phyloP scores from a whole-genome alignment of 2,888 invertebrate genomes.

The Erebia palarica region DNA sequence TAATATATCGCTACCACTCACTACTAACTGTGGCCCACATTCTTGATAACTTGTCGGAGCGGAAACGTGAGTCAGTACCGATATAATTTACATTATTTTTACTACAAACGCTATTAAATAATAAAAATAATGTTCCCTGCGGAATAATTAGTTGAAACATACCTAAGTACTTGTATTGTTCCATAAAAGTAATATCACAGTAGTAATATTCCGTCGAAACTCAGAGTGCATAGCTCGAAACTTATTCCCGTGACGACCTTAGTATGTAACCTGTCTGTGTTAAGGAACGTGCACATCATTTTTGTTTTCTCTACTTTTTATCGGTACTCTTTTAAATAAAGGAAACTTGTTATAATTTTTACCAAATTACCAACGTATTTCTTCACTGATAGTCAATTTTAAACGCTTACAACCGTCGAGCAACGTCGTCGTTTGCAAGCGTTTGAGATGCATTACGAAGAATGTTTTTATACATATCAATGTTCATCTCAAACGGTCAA shows the following conservation, averaged over 20 bases:
- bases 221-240: constrained; percentile 62
- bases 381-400: too few species aligned
- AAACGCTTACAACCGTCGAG: too few species aligned
- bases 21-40: constrained; percentile 62
- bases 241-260: constrained; percentile 74
- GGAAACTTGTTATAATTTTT: too few species aligned
- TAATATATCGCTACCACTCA: constrained; percentile 38
- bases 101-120: constrained; percentile 32
- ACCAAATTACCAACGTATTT: too few species aligned
- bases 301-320: neutral
- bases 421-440: too few species aligned
- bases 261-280: constrained; percentile 32
- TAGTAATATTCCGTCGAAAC: constrained; percentile 54
- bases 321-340: neutral
- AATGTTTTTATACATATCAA: too few species aligned
- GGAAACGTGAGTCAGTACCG: constrained; percentile 68
- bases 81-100: constrained; percentile 40
- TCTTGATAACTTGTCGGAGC: constrained; percentile 70
- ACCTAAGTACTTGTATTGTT: constrained; percentile 32
- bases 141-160: constrained; percentile 38
- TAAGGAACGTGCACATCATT: constrained; percentile 25
- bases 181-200: constrained; percentile 35
- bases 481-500: too few species aligned
- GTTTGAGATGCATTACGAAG: too few species aligned
- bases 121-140: constrained; percentile 41